Percentiles rank a stretch among this genome's conserved stretches.
These are phyloP conservation scores for Myotis pilosus DNA, from an alignment of 2,797 vertebrate species.

Conservation along the genomic window DNA sequence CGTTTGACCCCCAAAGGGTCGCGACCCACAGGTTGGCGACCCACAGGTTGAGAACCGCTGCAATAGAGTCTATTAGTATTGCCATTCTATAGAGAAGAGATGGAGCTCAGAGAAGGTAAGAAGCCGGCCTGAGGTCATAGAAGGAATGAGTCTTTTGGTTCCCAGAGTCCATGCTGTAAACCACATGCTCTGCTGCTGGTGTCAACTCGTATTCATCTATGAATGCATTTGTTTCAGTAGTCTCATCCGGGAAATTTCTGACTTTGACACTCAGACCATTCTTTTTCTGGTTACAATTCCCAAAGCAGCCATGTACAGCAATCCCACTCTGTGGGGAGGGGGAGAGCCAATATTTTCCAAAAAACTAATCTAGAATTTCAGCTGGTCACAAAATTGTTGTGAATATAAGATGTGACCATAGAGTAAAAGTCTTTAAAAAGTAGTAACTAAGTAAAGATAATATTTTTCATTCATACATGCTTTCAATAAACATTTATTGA, in stretches of 20 bases:
- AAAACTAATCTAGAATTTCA: constrained; percentile 6
- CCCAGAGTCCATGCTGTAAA: neutral
- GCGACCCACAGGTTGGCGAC: no score
- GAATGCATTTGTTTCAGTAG: neutral
- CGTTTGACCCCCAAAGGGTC: no score
- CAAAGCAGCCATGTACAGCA: neutral
- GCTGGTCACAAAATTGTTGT: neutral
- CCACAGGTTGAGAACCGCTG: no score
- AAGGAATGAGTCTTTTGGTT: neutral
- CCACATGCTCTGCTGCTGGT: neutral
- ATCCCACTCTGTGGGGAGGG: neutral
- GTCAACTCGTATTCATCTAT: neutral
- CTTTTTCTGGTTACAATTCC: neutral
- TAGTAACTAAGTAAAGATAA: neutral
- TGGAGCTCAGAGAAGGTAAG: neutral
- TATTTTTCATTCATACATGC: neutral
- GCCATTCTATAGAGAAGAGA: neutral
- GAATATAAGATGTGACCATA: neutral
- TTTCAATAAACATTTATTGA: neutral
- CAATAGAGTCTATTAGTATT: neutral
- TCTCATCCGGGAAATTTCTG: neutral
- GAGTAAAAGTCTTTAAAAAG: constrained; percentile 6
- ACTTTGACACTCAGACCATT: neutral
- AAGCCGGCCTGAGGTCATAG: neutral
- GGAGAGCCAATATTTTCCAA: neutral